Percentiles rank a stretch among this genome's conserved stretches.
phyloP scores from a whole-genome alignment of 2,888 invertebrate genomes.

The Hypena proboscidalis region DNA sequence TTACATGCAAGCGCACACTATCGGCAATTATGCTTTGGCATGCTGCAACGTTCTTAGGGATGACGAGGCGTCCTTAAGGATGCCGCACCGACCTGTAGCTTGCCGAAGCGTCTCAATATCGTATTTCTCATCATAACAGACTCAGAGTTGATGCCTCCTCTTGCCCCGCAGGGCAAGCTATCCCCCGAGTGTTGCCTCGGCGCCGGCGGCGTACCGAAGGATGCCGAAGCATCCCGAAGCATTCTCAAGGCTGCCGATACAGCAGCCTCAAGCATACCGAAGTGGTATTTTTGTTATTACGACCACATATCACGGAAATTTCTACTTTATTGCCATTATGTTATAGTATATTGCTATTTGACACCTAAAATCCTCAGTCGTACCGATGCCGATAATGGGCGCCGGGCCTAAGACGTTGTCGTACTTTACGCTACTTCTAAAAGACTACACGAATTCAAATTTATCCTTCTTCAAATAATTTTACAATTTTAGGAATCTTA shows the following conservation, averaged over 20 bases:
- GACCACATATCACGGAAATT: slow-evolving; percentile 26
- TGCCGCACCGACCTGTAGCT: too few relatives aligned
- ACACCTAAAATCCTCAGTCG: slow-evolving; percentile 24
- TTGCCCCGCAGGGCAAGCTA: slow-evolving; percentile 9
- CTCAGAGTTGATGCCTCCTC: too few relatives aligned
- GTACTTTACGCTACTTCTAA: too few relatives aligned
- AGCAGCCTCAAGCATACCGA: slow-evolving; percentile 10
- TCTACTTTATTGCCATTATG: slow-evolving; percentile 28
- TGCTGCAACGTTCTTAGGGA: too few relatives aligned
- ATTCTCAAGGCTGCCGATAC: slow-evolving; percentile 15
- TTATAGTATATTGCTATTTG: slow-evolving; percentile 26
- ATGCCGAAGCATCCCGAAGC: slow-evolving; percentile 7
- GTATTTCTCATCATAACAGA: too few relatives aligned
- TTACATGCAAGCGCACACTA: slow-evolving; percentile 13
- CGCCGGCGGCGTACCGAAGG: slow-evolving; percentile 15
- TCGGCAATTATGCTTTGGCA: slow-evolving; percentile 16
- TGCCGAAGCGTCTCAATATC: too few relatives aligned
- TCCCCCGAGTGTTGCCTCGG: slow-evolving; percentile 18
- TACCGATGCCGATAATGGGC: slow-evolving; percentile 16
- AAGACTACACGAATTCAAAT: too few relatives aligned
- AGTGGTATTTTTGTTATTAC: slow-evolving; percentile 27
- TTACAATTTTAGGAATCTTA: too few relatives aligned
- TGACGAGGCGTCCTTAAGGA: too few relatives aligned
- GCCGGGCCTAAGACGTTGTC: slow-evolving; percentile 1
- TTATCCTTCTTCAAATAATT: too few relatives aligned